Evolutionary conservation across 1,140 invertebrate genomes (phyloP), one percentile per base, ranked within the genome.

Genomic region (Cotesia chilonis): DNA sequence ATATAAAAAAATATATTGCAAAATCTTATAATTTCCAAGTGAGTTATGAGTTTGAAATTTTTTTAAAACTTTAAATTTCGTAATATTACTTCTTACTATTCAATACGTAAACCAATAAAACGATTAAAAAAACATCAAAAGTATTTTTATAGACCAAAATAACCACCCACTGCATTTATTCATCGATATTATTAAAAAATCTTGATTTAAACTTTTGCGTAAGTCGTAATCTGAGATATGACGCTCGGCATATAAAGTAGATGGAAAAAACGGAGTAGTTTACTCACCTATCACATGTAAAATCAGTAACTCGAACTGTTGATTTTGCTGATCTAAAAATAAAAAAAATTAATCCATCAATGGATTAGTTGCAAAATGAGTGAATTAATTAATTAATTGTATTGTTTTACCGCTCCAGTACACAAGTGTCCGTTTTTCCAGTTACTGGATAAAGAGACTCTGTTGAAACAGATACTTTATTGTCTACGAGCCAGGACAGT

Each of bases 371-470:
- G 6, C 41, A 47, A 10, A 0, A 7, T 47, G 2, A 47, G 10
- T 47, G 6, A 47, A 47, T 47, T 47, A 47, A 47, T 47, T 9
- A 47, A 47, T 47, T 6, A 47, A 6, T 47, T 10, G 9, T 2
- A 47, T 47, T 47, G 2, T 47, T 47, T 69, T 79, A 88, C 87
- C 87, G 88, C 38, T 83, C 79, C 14, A 84, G 73, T 83, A 87
- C 85, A 79, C 93, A 95, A 9, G 75, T 78, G 52, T 90, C 88
- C 47, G 90, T 89, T 65, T 82, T 87, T 35, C 90, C 87, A 35
- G 86, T 89, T 1, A 92, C 83, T 0, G 94, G 94, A 84, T 96
- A 96, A 36, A 90, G 82, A 3, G 80, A 81, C 72, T 92, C 92
- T 1, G 80, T 79, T 35, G 89, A 79, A 51, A 96, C 83, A 9